Evolutionary conservation across 2,113 vertebrate genomes (phyloP), one percentile per base, ranked within the genome.

Genomic region (Elaphurus davidianus): DNA sequence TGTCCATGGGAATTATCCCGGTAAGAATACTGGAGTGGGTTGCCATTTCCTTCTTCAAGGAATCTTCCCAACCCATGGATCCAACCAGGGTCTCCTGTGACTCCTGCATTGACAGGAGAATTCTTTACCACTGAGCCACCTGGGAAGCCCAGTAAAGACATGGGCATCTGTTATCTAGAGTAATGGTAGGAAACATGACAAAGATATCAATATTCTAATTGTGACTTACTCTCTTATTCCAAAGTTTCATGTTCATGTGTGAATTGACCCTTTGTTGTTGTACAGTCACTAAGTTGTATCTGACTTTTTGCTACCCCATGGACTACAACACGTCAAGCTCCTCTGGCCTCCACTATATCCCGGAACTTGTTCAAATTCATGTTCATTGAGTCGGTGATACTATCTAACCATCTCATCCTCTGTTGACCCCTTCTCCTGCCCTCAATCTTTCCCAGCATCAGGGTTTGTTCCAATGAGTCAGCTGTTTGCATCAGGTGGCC

Each of bases 261-360:
- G 27, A 10, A 15, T 11, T 55, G 43, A 12, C 30, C 60, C 27
- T 78, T 71, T 71, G 19, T 43, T 40, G 10, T 13, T 76, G 36
- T 43, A 27, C 40, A 76, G 23, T 43, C 71, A 76, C 12, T 27
- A 43, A 76, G 71, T 2, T 76, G 40, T 76, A 43, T 43, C 71
- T 76, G 40, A 76, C 40, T 43, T 23, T 43, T 74, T 74, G 5
- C 0, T 0, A 71, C 19, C n/a, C 21, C 67, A 23, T 40, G 67
- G n/a, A 36, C n/a, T 40, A 23, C 36, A 40, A n/a, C 36, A 76
- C 23, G 25, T 14, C 40, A 43, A 43, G 23, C 23, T 76, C 40
- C 23, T 76, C 36, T 76, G 40, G 11, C 40, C 11, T 76, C 71
- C 5, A 71, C 19, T 40, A 7, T 76, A 12, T 27, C 36, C 40